phyloP scores from a whole-genome alignment of 2,113 vertebrate genomes.

The Eira barbara region DNA sequence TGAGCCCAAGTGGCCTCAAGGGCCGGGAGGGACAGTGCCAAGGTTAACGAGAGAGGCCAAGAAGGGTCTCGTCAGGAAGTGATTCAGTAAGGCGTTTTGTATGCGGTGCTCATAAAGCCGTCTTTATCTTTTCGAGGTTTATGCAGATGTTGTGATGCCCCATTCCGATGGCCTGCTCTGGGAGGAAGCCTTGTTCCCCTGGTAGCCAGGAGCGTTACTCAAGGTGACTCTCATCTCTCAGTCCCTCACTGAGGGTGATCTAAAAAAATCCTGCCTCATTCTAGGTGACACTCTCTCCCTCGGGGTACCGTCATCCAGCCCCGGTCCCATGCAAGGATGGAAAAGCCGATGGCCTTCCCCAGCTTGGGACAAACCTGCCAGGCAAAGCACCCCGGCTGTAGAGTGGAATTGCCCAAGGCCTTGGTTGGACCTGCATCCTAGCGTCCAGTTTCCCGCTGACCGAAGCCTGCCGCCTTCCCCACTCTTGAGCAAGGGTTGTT shows the following conservation, averaged over 20 bases:
- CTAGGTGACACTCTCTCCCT: background rate
- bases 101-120: background rate
- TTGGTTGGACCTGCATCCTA: background rate
- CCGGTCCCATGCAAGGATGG: accelerated
- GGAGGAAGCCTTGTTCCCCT: background rate
- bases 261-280: background rate
- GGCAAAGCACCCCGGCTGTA: background rate
- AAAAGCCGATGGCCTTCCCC: background rate
- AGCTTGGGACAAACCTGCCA: background rate
- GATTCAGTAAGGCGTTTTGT: background rate
- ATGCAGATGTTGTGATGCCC: background rate
- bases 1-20: background rate
- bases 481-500: background rate
- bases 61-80: background rate
- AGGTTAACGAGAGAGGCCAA: background rate
- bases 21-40: background rate
- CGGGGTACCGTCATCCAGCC: accelerated
- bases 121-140: background rate
- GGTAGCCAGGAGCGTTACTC: background rate
- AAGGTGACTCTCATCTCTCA: background rate
- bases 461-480: background rate
- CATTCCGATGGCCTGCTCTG: background rate
- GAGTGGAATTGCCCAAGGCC: background rate
- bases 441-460: background rate
- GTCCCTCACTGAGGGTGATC: background rate